These are phyloP conservation scores for Dysmachus trigonus DNA, from an alignment of 2,888 invertebrate genomes.

Conservation along the genomic window DNA sequence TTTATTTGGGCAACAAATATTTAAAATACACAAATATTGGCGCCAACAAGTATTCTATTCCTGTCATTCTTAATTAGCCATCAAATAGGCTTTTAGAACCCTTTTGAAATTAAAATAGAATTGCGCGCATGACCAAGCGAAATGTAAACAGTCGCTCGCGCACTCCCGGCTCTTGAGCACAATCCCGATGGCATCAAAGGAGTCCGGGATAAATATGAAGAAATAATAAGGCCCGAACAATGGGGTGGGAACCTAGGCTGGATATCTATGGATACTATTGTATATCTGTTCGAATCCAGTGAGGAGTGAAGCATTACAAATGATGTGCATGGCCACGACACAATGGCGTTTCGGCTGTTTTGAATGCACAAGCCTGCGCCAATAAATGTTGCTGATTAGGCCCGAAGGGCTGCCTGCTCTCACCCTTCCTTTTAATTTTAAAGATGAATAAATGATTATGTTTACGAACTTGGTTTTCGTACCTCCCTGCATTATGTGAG, in stretches of 20 bases:
- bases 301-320: conserved; percentile 10
- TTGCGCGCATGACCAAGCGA: conserved; percentile 55
- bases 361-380: neutral
- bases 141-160: conserved; percentile 45
- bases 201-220: neutral
- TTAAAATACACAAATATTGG: neutral
- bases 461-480: neutral
- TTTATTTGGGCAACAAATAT: neutral
- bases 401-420: neutral
- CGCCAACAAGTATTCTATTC: neutral
- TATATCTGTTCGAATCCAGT: conserved; percentile 10
- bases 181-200: neutral
- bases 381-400: conserved; percentile 9
- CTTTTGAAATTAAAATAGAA: conserved; percentile 58
- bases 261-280: neutral
- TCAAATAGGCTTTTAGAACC: conserved; percentile 55
- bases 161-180: neutral
- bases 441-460: conserved; percentile 38
- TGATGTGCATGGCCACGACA: neutral
- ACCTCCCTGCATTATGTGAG: neutral
- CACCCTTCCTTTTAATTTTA: conserved; percentile 15
- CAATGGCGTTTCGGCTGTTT: neutral
- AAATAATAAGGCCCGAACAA: neutral
- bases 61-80: conserved; percentile 54
- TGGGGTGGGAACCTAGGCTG: neutral